Conservation (phyloP, 2,113 vertebrate genomes). For the Perca flavescens region DNA sequence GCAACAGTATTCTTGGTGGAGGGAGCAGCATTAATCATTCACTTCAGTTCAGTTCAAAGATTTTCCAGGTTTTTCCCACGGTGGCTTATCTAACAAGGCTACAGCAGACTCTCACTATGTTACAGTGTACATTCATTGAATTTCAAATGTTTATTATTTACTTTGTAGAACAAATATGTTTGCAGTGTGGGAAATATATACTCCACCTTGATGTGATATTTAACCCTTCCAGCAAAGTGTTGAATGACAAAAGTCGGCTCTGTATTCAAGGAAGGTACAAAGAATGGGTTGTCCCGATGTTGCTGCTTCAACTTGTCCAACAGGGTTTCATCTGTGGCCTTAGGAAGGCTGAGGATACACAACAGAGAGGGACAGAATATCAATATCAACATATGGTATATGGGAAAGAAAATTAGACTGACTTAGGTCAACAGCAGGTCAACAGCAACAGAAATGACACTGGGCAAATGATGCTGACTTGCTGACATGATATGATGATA, state of each 20-base stretch:
- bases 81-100: constrained; percentile 53
- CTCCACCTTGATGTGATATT: constrained; percentile 93
- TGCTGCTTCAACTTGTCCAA: constrained; percentile 93
- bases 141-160: background rate
- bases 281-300: constrained; percentile 89
- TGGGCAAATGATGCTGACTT: background rate
- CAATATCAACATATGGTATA: background rate
- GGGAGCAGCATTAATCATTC: constrained; percentile 57
- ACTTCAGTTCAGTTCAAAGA: constrained; percentile 28
- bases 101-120: background rate
- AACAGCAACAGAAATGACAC: background rate
- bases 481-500: background rate
- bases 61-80: constrained; percentile 38
- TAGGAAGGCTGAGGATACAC: constrained; percentile 86
- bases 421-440: background rate
- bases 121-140: background rate
- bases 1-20: background rate
- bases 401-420: background rate
- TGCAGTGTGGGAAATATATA: constrained; percentile 5
- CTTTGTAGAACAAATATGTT: background rate
- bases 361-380: constrained; percentile 22
- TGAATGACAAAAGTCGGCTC: constrained; percentile 91
- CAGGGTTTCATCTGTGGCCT: constrained; percentile 89
- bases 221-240: constrained; percentile 94
- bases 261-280: constrained; percentile 87